Evolutionary conservation across 2,888 invertebrate species (phyloP), one percentile per base, ranked within the genome.

Genomic region (Zygothrica quintamaculata): DNA sequence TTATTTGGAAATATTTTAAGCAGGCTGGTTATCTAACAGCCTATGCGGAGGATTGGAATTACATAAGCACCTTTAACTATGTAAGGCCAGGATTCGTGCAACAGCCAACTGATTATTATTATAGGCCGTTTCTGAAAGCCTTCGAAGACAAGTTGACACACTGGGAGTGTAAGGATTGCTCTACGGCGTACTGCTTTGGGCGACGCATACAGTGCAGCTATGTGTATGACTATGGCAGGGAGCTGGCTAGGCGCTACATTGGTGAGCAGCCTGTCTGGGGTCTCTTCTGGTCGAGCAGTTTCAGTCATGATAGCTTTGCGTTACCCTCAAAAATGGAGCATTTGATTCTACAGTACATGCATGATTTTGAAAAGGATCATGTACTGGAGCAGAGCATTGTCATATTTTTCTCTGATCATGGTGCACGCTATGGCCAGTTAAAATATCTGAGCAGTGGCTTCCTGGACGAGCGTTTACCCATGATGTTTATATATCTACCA

Each of bases 91-190:
- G 95, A 0, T 97, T 97, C 82, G 89, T 91, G 1, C 88, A 92
- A 1, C 93, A 93, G 1, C 97, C 97, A 0, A 94, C 95, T 0
- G 96, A 97, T 87, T 96, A 95, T 81, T 97, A 96, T 69, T 92
- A 95, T 64, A 92, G 95, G 44, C 94, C 96, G 0, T 93, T 95
- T 66, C 92, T 94, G 62, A 79, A 93, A 7, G 95, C 94, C 6
- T 92, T 93, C 0, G 94, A 94, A 87, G 91, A 90, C 29, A 90
- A 92, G 4, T 5, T 80, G 64, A 8, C 56, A 0, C 29, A 8
- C 0, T 74, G 53, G 58, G 18, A 44, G 6, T 80, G 86, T 37
- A n/a, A 1, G 0, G 34, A 52, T 0, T 80, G 86, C 50, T 91
- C 88, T 39, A 1, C 58, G 29, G 16, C 6, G 0, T 94, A 91